phyloP scores from a whole-genome alignment of 2,797 vertebrate species.

The Alauda arvensis region DNA sequence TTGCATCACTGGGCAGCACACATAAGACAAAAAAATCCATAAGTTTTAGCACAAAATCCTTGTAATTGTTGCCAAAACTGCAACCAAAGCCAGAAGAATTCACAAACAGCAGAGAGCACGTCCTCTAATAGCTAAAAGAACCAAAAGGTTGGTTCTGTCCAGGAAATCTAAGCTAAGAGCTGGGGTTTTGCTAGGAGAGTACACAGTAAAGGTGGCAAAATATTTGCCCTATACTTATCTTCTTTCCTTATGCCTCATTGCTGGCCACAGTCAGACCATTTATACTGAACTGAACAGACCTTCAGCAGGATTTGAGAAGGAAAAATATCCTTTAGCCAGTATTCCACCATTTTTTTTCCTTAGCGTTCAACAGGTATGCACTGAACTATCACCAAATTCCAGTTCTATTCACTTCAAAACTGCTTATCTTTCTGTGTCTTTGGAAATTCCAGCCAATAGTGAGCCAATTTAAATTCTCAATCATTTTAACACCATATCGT shows the following conservation, averaged over 20 bases:
- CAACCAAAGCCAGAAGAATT: background rate
- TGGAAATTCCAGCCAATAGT: background rate
- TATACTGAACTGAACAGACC: background rate
- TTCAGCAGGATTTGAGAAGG: background rate
- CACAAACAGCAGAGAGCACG: background rate
- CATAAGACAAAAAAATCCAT: rapidly evolving
- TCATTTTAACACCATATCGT: background rate
- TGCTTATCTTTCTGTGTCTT: background rate
- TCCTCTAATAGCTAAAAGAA: background rate
- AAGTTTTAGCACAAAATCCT: background rate
- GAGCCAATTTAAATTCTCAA: background rate
- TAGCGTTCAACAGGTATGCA: background rate
- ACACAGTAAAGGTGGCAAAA: background rate
- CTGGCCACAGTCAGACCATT: background rate
- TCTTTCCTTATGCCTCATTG: background rate
- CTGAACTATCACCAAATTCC: background rate
- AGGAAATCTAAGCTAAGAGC: background rate
- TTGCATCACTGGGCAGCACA: background rate
- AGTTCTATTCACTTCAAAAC: background rate
- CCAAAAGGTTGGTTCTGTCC: background rate
- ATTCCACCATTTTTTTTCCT: background rate
- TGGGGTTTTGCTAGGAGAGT: background rate
- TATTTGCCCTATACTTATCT: background rate
- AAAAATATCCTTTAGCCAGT: background rate
- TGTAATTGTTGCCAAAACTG: background rate